These are phyloP conservation scores for Ia io DNA, from an alignment of 2,113 vertebrate species.

Conservation along the genomic window DNA sequence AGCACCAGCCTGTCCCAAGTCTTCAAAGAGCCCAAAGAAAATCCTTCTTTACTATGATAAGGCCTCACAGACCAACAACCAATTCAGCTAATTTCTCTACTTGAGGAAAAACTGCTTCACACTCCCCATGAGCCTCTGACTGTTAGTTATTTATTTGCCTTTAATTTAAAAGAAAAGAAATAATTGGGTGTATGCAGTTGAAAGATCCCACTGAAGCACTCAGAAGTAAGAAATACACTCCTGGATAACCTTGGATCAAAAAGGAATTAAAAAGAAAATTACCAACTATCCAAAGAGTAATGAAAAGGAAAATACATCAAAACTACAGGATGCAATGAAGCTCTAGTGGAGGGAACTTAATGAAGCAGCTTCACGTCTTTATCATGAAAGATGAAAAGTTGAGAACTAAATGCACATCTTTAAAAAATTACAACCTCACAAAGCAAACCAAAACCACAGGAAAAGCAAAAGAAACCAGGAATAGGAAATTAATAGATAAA, in stretches of 20 bases:
- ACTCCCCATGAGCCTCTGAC: background rate
- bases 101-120: background rate
- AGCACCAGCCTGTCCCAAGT: background rate
- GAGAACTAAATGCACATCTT: background rate
- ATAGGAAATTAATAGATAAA: constrained; percentile 41
- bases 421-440: background rate
- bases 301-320: background rate
- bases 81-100: background rate
- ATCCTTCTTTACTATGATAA: background rate
- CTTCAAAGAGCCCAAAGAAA: background rate
- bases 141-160: background rate
- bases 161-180: background rate
- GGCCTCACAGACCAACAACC: background rate
- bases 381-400: background rate
- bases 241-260: background rate
- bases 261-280: constrained; percentile 30
- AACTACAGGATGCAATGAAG: background rate
- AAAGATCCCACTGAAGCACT: background rate
- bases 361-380: background rate
- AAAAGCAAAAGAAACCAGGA: constrained; percentile 21
- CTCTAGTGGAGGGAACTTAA: background rate
- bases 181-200: background rate
- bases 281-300: background rate
- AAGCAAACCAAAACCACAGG: constrained; percentile 33
- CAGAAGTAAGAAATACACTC: background rate